Evolutionary conservation across 2,797 vertebrate species (phyloP), one percentile per base, ranked within the genome.

Genomic region (Cyclopterus lumpus): DNA sequence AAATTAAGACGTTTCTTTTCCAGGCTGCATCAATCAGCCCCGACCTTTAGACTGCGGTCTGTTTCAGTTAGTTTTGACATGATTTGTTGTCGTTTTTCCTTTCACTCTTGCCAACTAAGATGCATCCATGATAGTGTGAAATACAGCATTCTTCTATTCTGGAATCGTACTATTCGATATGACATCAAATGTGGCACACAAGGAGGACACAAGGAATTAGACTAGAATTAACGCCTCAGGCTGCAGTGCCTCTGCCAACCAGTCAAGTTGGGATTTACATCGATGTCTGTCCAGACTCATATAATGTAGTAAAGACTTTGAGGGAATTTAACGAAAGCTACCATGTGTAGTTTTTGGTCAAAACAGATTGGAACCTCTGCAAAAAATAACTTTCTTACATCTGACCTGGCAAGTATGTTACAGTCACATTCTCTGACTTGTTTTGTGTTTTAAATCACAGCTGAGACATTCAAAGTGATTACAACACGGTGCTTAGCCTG

Each of bases 361-460:
- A 66, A 73, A 73, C 65, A 57, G 64, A 86, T 64, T 81, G 78
- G 61, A 86, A 71, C 3, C 14, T 4, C 20, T 66, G 22, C 18
- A 59, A 59, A 69, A 86, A 77, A 67, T 62, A n/a, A 40, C 32
- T 34, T 54, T 30, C 42, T 75, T 70, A 32, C 71, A 69, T 81
- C 64, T 77, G 59, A 79, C 48, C 69, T 86, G 80, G 69, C 77
- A 55, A 55, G 12, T 57, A 66, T 57, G 61, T 55, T 68, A 77
- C 48, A 81, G 82, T 80, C 40, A 15, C 20, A 62, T 69, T 60
- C 55, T 68, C 54, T 69, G 62, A 44, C 30, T 74, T 83, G 75
- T 80, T 84, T 81, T 51, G 62, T 64, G 73, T 57, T 73, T 53
- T 86, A 82, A 80, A 84, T 89, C 80, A 86, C 55, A 71, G 51